phyloP scores from a whole-genome alignment of 2,113 vertebrate species.

The Australoheros scitulus region DNA sequence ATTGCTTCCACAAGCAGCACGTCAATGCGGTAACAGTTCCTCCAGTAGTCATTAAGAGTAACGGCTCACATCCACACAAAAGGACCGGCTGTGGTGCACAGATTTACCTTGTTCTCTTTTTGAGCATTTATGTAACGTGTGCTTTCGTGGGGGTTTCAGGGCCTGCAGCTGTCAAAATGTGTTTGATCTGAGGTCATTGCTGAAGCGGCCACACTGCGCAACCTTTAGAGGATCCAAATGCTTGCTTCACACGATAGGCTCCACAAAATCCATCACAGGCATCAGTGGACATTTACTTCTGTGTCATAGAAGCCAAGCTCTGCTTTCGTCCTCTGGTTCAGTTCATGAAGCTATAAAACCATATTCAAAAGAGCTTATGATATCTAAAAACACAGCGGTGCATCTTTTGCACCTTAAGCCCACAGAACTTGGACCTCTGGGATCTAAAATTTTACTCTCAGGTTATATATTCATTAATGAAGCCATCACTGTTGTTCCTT shows the following conservation, averaged over 20 bases:
- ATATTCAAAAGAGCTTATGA: neutral
- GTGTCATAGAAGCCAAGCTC: neutral
- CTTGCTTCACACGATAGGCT: slow-evolving; percentile 5
- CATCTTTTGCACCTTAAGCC: neutral
- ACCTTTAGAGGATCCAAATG: slow-evolving; percentile 32
- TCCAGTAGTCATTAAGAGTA: slow-evolving; percentile 7
- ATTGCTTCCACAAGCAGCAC: neutral
- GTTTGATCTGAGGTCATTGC: slow-evolving; percentile 29
- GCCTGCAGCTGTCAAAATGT: slow-evolving; percentile 5
- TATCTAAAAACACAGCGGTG: neutral
- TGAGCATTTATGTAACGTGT: neutral
- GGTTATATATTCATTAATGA: neutral
- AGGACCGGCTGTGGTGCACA: neutral
- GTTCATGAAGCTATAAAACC: neutral
- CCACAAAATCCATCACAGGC: neutral
- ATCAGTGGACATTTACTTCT: neutral
- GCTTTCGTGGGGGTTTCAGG: neutral
- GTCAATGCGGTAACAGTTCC: neutral
- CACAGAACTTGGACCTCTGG: no score
- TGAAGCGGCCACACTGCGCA: slow-evolving; percentile 4
- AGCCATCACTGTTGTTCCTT: slow-evolving; percentile 4
- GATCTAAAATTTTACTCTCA: no score
- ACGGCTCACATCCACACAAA: neutral
- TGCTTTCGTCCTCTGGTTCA: slow-evolving; percentile 1
- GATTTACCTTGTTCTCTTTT: neutral